Base-by-base conservation (phyloP, 2,113 vertebrate species). In the Pluvianellus socialis region DNA sequence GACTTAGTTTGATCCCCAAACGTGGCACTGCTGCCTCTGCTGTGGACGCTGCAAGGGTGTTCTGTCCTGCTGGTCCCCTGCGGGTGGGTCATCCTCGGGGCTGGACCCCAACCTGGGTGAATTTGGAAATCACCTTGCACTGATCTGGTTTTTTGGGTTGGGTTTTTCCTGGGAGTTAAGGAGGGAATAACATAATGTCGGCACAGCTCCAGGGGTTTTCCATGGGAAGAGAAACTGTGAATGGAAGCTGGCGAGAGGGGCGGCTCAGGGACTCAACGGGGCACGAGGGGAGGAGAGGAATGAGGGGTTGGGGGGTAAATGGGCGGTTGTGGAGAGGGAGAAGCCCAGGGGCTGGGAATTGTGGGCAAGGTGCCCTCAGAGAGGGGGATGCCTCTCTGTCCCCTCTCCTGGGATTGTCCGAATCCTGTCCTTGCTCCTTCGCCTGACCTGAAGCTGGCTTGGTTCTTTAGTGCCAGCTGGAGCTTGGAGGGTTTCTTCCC, bases 71-170 rank as follows among this genome's bases (percentile, higher is more conserved):
- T 53, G 73, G 1, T 42, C 70, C 1, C 1, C 40, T 23, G 7
- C 44, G 14, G 44, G 49, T 4, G 0, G 19, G 59, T 49, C 23
- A 1, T 28, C 12, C 0, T 17, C 4, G 0, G 33, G 55, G 42
- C 56, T 68, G 1, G 56, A 12, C 66, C 77, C 70, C 56, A 42
- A 67, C n/a, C 32, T n/a, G 16, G 59, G 17, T 26, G 42, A 33
- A 33, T 87, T 74, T 49, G 24, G 55, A 66, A 89, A 67, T 49
- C 35, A 19, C 0, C 0, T 68, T 68, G 49, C 28, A 6, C 40
- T 26, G 28, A 26, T 55, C 30, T 28, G 24, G 6, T 9, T 9
- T 17, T 75, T 71, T 40, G 15, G 7, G 12, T 59, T 81, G 44
- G 35, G 13, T 24, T 68, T 74, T 71, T 50, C 5, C 21, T 4